These are phyloP conservation scores for Sialis fuliginosa DNA, from an alignment of 2,888 invertebrate species.

Conservation along the genomic window DNA sequence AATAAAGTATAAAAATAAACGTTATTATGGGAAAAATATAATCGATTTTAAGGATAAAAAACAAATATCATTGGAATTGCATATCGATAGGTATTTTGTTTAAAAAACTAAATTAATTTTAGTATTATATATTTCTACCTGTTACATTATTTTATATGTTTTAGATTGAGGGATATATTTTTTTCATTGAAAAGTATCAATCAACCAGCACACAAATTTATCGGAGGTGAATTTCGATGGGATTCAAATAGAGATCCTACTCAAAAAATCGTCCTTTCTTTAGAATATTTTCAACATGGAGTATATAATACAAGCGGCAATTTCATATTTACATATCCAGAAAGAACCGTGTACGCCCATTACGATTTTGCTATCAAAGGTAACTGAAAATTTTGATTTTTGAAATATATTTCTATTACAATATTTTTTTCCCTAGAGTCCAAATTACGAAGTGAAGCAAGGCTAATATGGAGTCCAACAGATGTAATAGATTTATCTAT, in stretches of 20 bases:
- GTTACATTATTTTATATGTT: constrained; percentile 6
- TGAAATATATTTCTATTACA: background rate
- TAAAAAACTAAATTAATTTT: too few relatives aligned
- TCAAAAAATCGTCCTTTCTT: constrained; percentile 43
- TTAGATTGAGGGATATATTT: constrained; percentile 55
- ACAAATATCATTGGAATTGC: constrained; percentile 49
- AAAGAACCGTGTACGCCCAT: constrained; percentile 49
- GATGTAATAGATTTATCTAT: constrained; percentile 40
- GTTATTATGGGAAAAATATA: constrained; percentile 47
- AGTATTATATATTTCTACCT: too few relatives aligned
- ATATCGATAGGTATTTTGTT: constrained; percentile 47
- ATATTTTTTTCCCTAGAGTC: background rate
- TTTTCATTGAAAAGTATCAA: constrained; percentile 43
- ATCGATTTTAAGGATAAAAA: constrained; percentile 47
- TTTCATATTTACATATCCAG: constrained; percentile 54
- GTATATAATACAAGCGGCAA: constrained; percentile 43
- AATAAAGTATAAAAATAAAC: constrained; percentile 43
- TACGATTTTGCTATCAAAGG: constrained; percentile 40
- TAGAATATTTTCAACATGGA: constrained; percentile 41
- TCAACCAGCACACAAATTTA: constrained; percentile 39
- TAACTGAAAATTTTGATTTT: constrained; percentile 12
- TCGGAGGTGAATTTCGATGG: constrained; percentile 63
- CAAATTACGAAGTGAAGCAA: constrained; percentile 16
- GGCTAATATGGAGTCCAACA: constrained; percentile 52
- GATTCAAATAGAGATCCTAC: constrained; percentile 72